Evolutionary conservation across 2,888 invertebrate genomes (phyloP), one percentile per base, ranked within the genome.

Genomic region (Patella pellucida): DNA sequence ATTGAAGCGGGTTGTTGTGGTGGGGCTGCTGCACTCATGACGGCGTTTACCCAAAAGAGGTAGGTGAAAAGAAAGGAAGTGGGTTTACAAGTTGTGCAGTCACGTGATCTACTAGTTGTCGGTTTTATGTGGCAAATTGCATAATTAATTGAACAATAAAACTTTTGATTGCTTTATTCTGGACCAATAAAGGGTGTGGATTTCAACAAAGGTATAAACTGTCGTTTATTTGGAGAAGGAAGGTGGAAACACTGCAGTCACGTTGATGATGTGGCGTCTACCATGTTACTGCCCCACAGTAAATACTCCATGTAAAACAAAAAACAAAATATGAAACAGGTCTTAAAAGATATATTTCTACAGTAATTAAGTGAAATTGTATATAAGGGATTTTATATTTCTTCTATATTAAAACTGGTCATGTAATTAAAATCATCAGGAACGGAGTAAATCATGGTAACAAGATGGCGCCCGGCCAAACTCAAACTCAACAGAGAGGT

Each of bases 31-130:
- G 76, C 75, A 81, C 81, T 86, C 87, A 85, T 88, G 81, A 81
- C 84, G 41, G 79, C 62, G 81, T 76, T 76, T 72, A 72, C 75
- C 78, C 81, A 81, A 77, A 79, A 81, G 79, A 77, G 76, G 81
- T 73, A 75, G 71, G 78, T 54, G 82, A 85, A 87, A 86, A 86
- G 85, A 84, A 86, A 86, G 83, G 84, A 54, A 69, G 69, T 71
- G 73, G 69, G 78, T 78, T 79, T 78, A 77, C 9, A 9, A 41
- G 41, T 9, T 41, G 41, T 41, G 41, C 78, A 72, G 83, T 84
- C 84, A 86, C 86, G 86, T 86, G 86, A 81, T 69, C 67, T 56
- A 72, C 72, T 52, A 9, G 56, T 68, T 71, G 70, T 68, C 51
- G n/a, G 23, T 52, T 50, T 27, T 56, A 16, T 12, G 19, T 72